phyloP scores from a whole-genome alignment of 2,797 vertebrate species.

The Enteromius thamalakanensis region DNA sequence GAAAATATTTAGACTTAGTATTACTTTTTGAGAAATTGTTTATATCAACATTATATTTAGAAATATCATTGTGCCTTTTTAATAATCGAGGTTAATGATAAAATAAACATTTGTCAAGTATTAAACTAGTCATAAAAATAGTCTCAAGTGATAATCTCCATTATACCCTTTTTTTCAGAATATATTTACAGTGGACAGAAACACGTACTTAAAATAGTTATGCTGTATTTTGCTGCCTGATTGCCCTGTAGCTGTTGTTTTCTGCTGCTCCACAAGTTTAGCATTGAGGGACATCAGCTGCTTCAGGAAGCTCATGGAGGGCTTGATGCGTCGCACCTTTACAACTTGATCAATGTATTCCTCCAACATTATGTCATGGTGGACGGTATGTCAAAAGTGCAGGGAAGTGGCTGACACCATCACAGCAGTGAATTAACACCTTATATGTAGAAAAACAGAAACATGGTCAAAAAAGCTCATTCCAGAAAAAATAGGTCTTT shows the following conservation, averaged over 20 bases:
- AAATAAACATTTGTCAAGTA: background rate
- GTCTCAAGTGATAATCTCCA: background rate
- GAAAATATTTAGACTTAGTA: background rate
- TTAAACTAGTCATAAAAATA: background rate
- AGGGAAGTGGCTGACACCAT: background rate
- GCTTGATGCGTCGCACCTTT: background rate
- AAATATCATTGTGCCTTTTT: background rate
- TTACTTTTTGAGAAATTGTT: background rate
- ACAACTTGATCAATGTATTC: background rate
- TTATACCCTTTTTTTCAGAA: background rate
- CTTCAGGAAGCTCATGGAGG: background rate
- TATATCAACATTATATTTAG: background rate
- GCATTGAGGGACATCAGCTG: background rate
- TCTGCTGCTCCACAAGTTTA: background rate
- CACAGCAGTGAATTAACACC: background rate
- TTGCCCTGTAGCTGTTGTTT: background rate
- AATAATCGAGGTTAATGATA: background rate
- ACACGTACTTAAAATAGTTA: background rate
- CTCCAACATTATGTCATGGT: background rate
- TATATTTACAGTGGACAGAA: background rate
- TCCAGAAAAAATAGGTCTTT: background rate
- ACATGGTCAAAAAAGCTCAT: background rate
- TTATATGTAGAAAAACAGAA: background rate
- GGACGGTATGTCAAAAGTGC: background rate
- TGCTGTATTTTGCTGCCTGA: background rate